Evolutionary conservation across 2,888 invertebrate species (phyloP).

Genomic region (Diogma glabrata): DNA sequence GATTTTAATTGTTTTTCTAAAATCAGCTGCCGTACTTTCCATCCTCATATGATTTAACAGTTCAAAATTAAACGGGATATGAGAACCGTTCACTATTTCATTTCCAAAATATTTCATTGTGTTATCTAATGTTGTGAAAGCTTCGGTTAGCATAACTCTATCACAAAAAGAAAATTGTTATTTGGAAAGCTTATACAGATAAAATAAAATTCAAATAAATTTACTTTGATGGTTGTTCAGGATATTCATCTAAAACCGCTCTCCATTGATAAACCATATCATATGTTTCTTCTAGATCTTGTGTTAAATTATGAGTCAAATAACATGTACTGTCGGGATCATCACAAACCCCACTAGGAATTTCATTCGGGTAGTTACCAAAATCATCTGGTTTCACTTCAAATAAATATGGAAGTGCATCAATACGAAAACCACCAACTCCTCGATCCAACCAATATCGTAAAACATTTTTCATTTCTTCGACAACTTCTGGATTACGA

Average conservation of each 20-base stretch:
- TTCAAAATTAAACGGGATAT: conserved; percentile 56
- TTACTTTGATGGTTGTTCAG: conserved; percentile 32
- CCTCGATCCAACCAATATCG: conserved; percentile 72
- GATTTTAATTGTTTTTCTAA: conserved; percentile 39
- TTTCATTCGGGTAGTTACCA: conserved; percentile 45
- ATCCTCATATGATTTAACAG: conserved; percentile 41
- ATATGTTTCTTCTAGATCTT: conserved; percentile 45
- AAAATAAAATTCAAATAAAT: too few species aligned
- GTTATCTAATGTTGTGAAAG: conserved; percentile 42
- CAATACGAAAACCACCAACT: conserved; percentile 76
- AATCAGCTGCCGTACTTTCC: conserved; percentile 38
- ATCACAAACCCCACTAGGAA: conserved; percentile 34
- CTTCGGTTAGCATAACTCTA: conserved; percentile 49
- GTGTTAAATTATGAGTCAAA: conserved; percentile 49
- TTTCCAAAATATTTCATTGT: conserved; percentile 51
- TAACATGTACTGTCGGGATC: conserved; percentile 43
- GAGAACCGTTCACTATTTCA: conserved; percentile 37
- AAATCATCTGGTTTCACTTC: conserved; percentile 40
- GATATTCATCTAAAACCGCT: conserved; percentile 45
- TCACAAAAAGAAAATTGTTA: background rate
- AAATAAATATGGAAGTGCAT: conserved; percentile 46
- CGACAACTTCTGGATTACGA: conserved; percentile 38
- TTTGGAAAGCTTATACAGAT: too few species aligned
- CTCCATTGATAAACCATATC: conserved; percentile 57
- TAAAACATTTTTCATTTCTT: conserved; percentile 47